Percentiles rank a stretch among this genome's conserved stretches.
Evolutionary conservation across 2,888 invertebrate genomes (phyloP).

Genomic region (Microplitis manilae): DNA sequence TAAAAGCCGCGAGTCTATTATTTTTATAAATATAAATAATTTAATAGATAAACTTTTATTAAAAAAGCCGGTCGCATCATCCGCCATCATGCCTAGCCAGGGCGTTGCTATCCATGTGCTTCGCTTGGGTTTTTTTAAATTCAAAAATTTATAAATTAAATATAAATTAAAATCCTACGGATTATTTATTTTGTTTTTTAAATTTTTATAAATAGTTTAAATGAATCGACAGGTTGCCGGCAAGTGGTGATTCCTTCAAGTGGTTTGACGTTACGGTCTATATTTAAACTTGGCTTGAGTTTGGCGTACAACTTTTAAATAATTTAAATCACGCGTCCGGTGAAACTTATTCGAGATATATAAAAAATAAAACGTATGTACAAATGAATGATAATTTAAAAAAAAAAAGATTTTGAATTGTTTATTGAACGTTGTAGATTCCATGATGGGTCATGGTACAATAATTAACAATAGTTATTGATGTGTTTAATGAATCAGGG

Average conservation of each 20-base stretch:
- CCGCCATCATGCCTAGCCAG: constrained; percentile 66
- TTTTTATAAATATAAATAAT: not conserved
- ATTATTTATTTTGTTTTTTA: not conserved
- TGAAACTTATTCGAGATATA: not conserved
- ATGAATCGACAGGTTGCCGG: constrained; percentile 14
- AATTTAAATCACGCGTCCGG: not conserved
- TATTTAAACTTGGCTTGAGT: constrained; percentile 11
- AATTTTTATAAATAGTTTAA: not conserved
- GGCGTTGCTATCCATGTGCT: constrained; percentile 60
- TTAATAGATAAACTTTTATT: not conserved
- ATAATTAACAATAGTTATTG: not conserved
- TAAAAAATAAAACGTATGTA: not conserved
- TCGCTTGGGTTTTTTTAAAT: constrained; percentile 44
- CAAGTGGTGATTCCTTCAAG: constrained; percentile 30
- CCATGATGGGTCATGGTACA: not conserved
- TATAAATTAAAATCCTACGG: not conserved
- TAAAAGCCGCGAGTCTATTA: not conserved
- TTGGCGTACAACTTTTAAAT: not conserved
- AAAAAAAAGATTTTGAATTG: not conserved
- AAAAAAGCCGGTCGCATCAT: constrained; percentile 49
- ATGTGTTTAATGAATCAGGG: constrained; percentile 4
- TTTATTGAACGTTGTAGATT: not conserved
- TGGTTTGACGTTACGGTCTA: constrained; percentile 28
- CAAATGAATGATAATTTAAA: not conserved
- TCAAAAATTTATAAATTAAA: not conserved